Conservation (phyloP, 37 sponge, comb jelly and placozoan species). For the Oopsacas minuta region DNA sequence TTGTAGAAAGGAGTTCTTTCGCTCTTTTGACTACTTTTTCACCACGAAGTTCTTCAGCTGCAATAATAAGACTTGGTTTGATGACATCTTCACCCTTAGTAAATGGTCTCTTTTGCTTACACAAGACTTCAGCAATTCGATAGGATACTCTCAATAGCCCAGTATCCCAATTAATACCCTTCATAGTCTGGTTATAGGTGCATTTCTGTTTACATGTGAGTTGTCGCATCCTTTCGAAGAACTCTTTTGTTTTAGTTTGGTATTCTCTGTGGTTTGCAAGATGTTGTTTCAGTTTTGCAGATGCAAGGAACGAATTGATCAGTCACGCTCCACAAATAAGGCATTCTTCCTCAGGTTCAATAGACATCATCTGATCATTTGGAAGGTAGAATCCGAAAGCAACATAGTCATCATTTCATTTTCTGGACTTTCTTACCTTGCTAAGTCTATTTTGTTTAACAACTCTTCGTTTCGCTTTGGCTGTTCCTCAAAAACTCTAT, state of each 20-base stretch:
- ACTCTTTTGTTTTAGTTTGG: constrained; percentile 2
- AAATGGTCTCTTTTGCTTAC: constrained; percentile 14
- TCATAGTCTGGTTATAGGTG: not conserved
- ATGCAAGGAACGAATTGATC: not conserved
- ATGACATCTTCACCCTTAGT: constrained; percentile 5
- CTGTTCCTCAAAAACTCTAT: not conserved
- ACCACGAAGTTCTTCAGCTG: constrained; percentile 1
- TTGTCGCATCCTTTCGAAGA: not conserved
- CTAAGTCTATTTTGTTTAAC: not conserved
- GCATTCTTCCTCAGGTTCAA: constrained; percentile 7
- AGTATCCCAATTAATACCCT: not conserved
- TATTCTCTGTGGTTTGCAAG: constrained; percentile 1
- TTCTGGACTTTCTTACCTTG: constrained; percentile 3
- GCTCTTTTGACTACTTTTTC: constrained; percentile 6
- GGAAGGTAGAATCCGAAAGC: constrained; percentile 15
- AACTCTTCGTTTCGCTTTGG: constrained; percentile 11
- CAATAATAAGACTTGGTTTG: constrained; percentile 19
- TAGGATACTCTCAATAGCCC: not conserved
- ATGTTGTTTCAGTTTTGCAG: not conserved
- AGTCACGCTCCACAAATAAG: not conserved
- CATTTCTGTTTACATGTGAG: constrained; percentile 4
- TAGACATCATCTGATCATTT: constrained; percentile 7
- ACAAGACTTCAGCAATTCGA: constrained; percentile 16
- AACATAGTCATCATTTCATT: constrained; percentile 10
- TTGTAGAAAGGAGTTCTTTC: constrained; percentile 8